Conservation (phyloP, 2,888 invertebrate species). For the Drosophila multiciliata region DNA sequence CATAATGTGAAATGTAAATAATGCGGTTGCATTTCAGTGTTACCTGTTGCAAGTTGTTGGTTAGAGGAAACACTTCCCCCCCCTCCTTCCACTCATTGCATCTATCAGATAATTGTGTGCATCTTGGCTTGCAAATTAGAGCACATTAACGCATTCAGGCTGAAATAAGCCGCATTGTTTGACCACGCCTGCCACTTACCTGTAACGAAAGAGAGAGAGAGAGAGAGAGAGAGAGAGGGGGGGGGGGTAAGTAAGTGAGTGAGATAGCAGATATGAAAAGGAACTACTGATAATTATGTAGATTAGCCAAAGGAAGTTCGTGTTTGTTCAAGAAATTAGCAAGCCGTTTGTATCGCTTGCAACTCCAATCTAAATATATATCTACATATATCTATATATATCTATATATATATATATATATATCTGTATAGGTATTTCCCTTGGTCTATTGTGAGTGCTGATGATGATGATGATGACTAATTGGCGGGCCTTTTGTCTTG, state of each 20-base stretch:
- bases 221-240: slow-evolving; percentile 11
- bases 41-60: slow-evolving; percentile 62
- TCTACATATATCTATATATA: neutral
- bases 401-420: slow-evolving; percentile 3
- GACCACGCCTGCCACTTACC: slow-evolving; percentile 57
- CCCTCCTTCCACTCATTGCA: slow-evolving; percentile 1
- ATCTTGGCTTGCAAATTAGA: slow-evolving; percentile 69
- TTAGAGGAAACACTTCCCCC: neutral
- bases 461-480: slow-evolving; percentile 46
- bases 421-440: neutral
- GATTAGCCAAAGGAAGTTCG: slow-evolving; percentile 70
- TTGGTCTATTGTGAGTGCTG: slow-evolving; percentile 41
- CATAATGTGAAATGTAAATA: slow-evolving; percentile 73
- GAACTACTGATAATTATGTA: slow-evolving; percentile 58
- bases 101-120: slow-evolving; percentile 15
- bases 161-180: slow-evolving; percentile 46
- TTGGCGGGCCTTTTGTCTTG: slow-evolving; percentile 44
- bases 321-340: slow-evolving; percentile 71
- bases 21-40: slow-evolving; percentile 55
- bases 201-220: slow-evolving; percentile 44
- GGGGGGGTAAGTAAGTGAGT: slow-evolving; percentile 2
- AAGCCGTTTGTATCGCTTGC: slow-evolving; percentile 45
- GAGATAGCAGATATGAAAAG: neutral
- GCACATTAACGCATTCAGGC: slow-evolving; percentile 70
- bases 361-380: neutral